Evolutionary conservation across 1,140 invertebrate species (phyloP), one percentile per base, ranked within the genome.

Genomic region (Papilio polytes): DNA sequence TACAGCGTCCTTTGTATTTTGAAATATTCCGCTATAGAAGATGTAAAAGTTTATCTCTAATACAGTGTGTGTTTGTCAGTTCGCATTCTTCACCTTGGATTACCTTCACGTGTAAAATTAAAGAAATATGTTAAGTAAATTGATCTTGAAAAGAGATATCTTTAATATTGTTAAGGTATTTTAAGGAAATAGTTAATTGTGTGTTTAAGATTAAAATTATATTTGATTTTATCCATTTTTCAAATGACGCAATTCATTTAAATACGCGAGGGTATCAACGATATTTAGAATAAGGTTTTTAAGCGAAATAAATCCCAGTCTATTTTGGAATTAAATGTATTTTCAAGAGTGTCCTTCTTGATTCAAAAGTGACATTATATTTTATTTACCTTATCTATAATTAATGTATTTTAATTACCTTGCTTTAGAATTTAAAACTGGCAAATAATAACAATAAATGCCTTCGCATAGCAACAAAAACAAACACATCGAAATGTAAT

Each of bases 1-100:
- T 18, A 59, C 56, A 59, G 56, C 56, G 56, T 22, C 56, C n/a
- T 59, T 59, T 59, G 56, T 59, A 59, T n/a, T 59, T 59, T 59
- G 56, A 59, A 59, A 59, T 22, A 59, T 59, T 59, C n/a, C 56
- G n/a, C 56, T 18, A 18, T 51, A 51, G 15, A 18, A 51, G 48
- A 15, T 51, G 48, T 51, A 51, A 51, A 51, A 51, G n/a, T 59
- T n/a, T 59, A 59, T 59, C 56, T 59, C n/a, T n/a, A 9, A 59
- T 59, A 56, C 18, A 56, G n/a, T 41, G 36, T 41, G 36, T 41
- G n/a, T 59, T 2, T 59, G 56, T 59, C 20, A 9, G 56, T 59
- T n/a, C 56, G 56, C 56, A 59, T 59, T 10, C 20, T 8, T 22
- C n/a, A 22, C 56, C 56, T 59, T 22, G 56, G 56, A 20, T 59